phyloP scores from a whole-genome alignment of 1,140 invertebrate genomes.

The Drosophila funebris region DNA sequence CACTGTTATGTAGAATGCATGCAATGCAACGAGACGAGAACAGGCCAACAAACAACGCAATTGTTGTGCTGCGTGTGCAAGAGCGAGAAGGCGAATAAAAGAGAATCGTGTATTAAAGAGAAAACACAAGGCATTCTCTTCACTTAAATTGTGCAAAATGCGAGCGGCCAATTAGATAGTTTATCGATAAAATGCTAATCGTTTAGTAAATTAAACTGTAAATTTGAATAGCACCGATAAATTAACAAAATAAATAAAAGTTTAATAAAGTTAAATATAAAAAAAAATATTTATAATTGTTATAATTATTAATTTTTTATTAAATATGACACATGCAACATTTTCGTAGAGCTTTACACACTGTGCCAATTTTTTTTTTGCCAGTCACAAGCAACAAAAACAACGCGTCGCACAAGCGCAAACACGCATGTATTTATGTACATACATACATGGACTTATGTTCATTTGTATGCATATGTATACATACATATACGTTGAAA shows the following conservation, averaged over 20 bases:
- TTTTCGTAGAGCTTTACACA: constrained; percentile 6
- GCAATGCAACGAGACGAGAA: constrained; percentile 37
- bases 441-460: neutral
- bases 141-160: neutral
- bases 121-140: constrained; percentile 14
- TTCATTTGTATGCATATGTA: constrained; percentile 3
- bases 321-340: neutral
- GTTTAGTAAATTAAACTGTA: neutral
- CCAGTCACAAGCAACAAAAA: constrained; percentile 45
- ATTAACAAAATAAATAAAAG: neutral
- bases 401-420: constrained; percentile 21
- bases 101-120: constrained; percentile 20
- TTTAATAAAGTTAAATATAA: too few species aligned
- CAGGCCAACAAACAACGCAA: neutral
- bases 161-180: constrained; percentile 22
- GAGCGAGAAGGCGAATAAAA: constrained; percentile 4
- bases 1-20: constrained; percentile 22
- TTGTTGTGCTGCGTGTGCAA: constrained; percentile 23
- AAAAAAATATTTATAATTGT: neutral
- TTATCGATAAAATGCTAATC: constrained; percentile 29
- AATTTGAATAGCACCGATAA: neutral
- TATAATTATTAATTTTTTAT: neutral
- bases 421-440: constrained; percentile 1
- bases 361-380: constrained; percentile 36
- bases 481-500: neutral